Evolutionary conservation across 2,888 invertebrate genomes (phyloP), one percentile per base, ranked within the genome.

Genomic region (Sepiola atlantica): DNA sequence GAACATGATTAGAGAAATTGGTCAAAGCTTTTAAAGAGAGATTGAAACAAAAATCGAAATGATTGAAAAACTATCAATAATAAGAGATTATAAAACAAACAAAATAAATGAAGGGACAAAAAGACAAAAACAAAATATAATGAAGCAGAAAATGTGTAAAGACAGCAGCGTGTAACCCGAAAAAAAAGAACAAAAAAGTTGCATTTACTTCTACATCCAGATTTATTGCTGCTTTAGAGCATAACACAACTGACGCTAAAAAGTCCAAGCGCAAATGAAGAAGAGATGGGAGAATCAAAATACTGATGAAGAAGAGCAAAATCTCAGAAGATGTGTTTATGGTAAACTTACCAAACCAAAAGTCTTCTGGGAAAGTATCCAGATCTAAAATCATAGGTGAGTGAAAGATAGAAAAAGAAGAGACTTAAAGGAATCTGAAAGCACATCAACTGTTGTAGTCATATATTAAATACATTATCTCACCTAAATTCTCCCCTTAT

Each of bases 191-290:
- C 2, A 45, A 45, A 45, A 45, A 8, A 16, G 16, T 77, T n/a
- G 16, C n/a, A 16, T n/a, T 77, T 77, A n/a, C 77, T 32, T 77
- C 77, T 77, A 77, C 77, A 77, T 32, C n/a, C 28, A 77, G 10
- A 32, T 77, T 77, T 77, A 77, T 77, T 18, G n/a, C n/a, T 77
- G n/a, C n/a, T 77, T 77, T n/a, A 77, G 77, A 77, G 77, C 77
- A 77, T 77, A 14, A 77, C 77, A 77, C 77, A n/a, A 77, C n/a
- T 77, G 77, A 77, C 3, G 77, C n/a, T 77, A 77, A n/a, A 32
- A 77, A 77, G n/a, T 77, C 77, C 77, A 77, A 77, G 77, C 77
- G 77, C 77, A 77, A 77, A 77, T 77, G 77, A 77, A 77, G 77
- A 77, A 16, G 28, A 77, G 12, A 77, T 12, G 32, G 77, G 32